These are phyloP conservation scores for Hymenochirus boettgeri DNA, from an alignment of 2,113 vertebrate genomes.

Conservation along the genomic window DNA sequence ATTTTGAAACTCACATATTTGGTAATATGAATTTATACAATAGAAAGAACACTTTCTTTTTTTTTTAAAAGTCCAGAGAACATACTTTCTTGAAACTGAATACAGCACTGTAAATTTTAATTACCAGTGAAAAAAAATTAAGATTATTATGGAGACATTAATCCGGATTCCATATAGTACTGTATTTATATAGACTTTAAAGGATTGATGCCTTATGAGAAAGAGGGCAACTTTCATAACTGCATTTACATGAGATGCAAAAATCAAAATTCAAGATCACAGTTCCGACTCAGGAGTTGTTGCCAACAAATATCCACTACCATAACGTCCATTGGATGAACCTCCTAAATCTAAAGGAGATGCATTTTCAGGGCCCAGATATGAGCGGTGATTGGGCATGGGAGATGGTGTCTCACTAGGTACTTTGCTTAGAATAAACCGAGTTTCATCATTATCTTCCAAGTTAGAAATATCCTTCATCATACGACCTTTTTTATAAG, in stretches of 20 bases:
- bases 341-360: slow-evolving; percentile 80
- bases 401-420: slow-evolving; percentile 87
- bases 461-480: slow-evolving; percentile 97
- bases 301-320: slow-evolving; percentile 85
- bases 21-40: slow-evolving; percentile 3
- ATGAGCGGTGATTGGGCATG: slow-evolving; percentile 87
- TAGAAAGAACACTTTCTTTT: too few relatives aligned
- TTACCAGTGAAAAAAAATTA: too few relatives aligned
- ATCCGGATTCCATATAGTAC: too few relatives aligned
- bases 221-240: slow-evolving; percentile 6
- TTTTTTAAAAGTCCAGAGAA: not conserved
- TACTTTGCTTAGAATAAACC: slow-evolving; percentile 93
- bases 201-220: not conserved
- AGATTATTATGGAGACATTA: too few relatives aligned
- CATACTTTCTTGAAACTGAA: too few relatives aligned
- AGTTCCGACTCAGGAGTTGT: slow-evolving; percentile 89
- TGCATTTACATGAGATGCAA: slow-evolving; percentile 13
- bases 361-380: slow-evolving; percentile 83
- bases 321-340: slow-evolving; percentile 81
- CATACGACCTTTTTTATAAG: slow-evolving; percentile 92
- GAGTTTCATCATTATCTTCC: slow-evolving; percentile 91
- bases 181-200: too few relatives aligned
- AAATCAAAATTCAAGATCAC: slow-evolving; percentile 57
- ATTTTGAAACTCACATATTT: slow-evolving; percentile 4
- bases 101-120: too few relatives aligned